phyloP scores from a whole-genome alignment of 2,113 vertebrate genomes.

The Corythornis cristatus region DNA sequence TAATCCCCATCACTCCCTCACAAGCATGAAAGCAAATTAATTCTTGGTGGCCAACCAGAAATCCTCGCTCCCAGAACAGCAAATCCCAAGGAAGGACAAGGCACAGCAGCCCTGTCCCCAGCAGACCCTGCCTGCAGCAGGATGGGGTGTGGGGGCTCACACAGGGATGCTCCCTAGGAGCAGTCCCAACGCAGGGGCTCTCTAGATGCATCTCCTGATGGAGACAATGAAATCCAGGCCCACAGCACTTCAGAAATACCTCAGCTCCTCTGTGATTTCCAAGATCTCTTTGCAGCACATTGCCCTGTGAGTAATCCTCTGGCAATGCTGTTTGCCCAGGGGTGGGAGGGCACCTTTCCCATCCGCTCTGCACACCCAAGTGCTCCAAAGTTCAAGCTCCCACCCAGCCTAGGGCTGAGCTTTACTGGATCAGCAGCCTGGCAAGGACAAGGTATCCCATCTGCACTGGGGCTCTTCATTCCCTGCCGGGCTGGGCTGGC shows the following conservation, averaged over 20 bases:
- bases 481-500: background rate
- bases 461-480: accelerated
- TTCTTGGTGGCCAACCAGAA: background rate
- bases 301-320: background rate
- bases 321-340: background rate
- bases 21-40: background rate
- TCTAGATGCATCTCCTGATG: background rate
- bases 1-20: background rate
- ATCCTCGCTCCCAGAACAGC: background rate
- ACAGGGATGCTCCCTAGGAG: background rate
- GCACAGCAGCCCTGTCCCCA: background rate
- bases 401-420: background rate
- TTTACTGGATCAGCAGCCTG: background rate
- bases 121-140: background rate
- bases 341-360: background rate
- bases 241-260: background rate
- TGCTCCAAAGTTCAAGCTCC: slow-evolving; percentile 35
- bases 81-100: background rate
- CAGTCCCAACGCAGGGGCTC: accelerated
- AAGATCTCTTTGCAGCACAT: accelerated
- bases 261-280: background rate
- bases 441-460: background rate
- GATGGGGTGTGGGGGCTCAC: background rate
- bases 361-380: background rate
- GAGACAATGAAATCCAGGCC: background rate